Conservation (phyloP, 2,113 vertebrate genomes). For the Sisor rabdophorus region DNA sequence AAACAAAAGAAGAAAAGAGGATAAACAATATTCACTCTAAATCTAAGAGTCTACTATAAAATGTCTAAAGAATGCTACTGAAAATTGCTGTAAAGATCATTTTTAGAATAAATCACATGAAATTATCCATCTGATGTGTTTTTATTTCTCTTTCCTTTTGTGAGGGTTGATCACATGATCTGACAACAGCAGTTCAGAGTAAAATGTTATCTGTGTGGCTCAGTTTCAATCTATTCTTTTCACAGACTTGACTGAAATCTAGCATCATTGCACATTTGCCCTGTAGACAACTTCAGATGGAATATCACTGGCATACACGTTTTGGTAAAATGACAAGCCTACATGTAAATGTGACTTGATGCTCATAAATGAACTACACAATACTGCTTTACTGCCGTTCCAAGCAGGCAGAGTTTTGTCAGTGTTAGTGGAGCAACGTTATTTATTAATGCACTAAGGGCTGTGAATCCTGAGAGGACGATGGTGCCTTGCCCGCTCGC, state of each 20-base stretch:
- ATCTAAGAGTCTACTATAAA: slow-evolving; percentile 14
- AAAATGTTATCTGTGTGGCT: slow-evolving; percentile 1
- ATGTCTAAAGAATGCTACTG: not conserved
- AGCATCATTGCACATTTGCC: slow-evolving; percentile 29
- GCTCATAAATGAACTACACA: slow-evolving; percentile 5
- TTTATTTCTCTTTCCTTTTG: not conserved
- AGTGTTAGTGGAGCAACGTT: not conserved
- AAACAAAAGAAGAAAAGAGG: too few relatives aligned
- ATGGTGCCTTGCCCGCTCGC: not conserved
- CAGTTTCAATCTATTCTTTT: slow-evolving; percentile 6
- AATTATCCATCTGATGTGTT: not conserved
- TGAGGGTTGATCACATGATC: not conserved
- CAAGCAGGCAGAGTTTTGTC: not conserved
- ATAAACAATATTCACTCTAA: not conserved
- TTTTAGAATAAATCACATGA: not conserved
- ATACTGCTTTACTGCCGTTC: slow-evolving; percentile 21
- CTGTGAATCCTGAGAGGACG: not conserved
- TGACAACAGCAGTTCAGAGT: not conserved
- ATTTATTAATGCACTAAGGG: not conserved
- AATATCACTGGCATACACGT: not conserved
- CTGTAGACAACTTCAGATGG: slow-evolving; percentile 6
- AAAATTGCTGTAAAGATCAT: not conserved
- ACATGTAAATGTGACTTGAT: slow-evolving; percentile 7
- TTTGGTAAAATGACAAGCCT: slow-evolving; percentile 30
- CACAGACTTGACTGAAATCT: not conserved